These are phyloP conservation scores for Crocuta crocuta DNA, from an alignment of 2,113 vertebrate species.

Conservation along the genomic window DNA sequence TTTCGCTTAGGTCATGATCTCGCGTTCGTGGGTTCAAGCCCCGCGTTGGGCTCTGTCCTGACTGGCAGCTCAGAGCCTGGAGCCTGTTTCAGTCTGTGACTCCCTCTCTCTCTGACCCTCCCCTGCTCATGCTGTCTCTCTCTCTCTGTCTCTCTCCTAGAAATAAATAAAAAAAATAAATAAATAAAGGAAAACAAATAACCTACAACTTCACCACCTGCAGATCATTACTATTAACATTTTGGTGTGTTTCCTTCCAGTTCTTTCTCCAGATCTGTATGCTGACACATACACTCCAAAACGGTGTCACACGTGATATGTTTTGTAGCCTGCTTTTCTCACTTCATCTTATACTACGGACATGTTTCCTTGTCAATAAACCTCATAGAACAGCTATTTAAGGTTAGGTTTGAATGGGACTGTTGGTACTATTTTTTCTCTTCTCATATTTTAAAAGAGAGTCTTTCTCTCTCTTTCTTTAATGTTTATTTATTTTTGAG, in stretches of 20 bases:
- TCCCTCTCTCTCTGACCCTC: no score
- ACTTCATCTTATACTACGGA: background rate
- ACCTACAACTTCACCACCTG: background rate
- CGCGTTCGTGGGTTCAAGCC: no score
- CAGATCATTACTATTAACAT: background rate
- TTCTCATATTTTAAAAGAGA: background rate
- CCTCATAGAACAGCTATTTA: constrained; percentile 47
- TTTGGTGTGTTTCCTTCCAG: background rate
- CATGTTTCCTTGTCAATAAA: constrained; percentile 46
- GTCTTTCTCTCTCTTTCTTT: background rate
- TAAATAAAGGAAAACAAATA: background rate
- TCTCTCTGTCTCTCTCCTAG: no score
- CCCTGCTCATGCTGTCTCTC: no score
- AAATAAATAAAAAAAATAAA: background rate
- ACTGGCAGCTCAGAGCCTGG: no score
- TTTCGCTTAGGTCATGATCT: no score
- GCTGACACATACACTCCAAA: background rate
- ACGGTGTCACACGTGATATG: background rate
- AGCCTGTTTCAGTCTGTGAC: no score
- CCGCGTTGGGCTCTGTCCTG: no score
- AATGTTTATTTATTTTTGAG: background rate
- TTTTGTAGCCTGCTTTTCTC: constrained; percentile 36
- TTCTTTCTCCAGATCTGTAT: background rate
- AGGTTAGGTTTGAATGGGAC: background rate
- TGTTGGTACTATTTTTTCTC: background rate